phyloP scores from a whole-genome alignment of 2,113 vertebrate genomes.

The Channa maculata region DNA sequence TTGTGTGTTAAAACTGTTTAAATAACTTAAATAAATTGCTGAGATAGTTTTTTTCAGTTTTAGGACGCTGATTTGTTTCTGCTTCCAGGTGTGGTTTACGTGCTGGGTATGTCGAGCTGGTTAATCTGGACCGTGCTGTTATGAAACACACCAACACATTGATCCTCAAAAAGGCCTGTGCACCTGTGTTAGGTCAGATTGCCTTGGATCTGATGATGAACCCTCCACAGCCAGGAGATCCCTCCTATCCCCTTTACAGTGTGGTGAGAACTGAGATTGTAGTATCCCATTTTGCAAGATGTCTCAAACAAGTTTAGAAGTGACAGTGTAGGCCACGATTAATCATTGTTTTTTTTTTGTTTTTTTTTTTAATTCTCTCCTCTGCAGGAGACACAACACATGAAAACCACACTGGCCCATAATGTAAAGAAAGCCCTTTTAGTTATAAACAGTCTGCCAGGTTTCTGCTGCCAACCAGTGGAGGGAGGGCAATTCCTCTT shows the following conservation, averaged over 20 bases:
- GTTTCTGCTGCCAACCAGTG: slow-evolving; percentile 72
- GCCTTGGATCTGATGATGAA: slow-evolving; percentile 77
- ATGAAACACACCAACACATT: slow-evolving; percentile 23
- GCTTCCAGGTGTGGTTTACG: slow-evolving; percentile 80
- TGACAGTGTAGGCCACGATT: too few relatives aligned
- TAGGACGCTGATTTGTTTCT: not conserved
- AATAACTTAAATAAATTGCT: too few relatives aligned
- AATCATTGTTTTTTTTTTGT: too few relatives aligned
- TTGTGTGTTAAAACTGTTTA: too few relatives aligned
- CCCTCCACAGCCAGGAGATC: slow-evolving; percentile 79
- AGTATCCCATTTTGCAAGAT: not conserved
- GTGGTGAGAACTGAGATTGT: slow-evolving; percentile 46
- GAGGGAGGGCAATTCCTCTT: slow-evolving; percentile 74
- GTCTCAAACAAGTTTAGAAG: not conserved
- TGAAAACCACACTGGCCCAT: slow-evolving; percentile 30
- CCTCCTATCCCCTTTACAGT: slow-evolving; percentile 72
- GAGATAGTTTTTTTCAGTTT: too few relatives aligned
- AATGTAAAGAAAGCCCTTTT: slow-evolving; percentile 56
- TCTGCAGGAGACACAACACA: slow-evolving; percentile 72
- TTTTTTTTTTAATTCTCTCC: not conserved
- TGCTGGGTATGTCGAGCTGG: slow-evolving; percentile 82
- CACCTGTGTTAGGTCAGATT: slow-evolving; percentile 72
- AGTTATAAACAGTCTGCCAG: slow-evolving; percentile 65
- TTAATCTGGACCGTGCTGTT: slow-evolving; percentile 78
- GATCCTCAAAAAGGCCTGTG: slow-evolving; percentile 1